phyloP scores from a whole-genome alignment of 2,113 vertebrate species.

The Erpornis zantholeuca region DNA sequence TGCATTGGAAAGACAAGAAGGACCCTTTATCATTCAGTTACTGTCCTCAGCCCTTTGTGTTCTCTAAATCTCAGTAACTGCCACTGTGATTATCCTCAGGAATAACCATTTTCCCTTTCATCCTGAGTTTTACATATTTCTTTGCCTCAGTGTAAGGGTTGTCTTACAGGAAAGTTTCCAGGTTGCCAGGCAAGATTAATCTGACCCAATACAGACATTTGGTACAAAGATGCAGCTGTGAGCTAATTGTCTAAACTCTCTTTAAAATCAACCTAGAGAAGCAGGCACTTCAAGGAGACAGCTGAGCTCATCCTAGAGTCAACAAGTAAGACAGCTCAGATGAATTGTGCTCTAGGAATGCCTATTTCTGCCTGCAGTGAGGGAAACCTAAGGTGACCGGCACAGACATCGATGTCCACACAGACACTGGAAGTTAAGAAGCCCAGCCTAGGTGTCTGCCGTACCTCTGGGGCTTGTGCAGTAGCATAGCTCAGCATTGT shows the following conservation, averaged over 20 bases:
- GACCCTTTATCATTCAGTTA: background rate
- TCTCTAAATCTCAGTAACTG: slow-evolving; percentile 15
- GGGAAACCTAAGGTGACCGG: background rate
- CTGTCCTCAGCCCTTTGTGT: slow-evolving; percentile 30
- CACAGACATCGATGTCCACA: background rate
- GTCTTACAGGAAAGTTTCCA: slow-evolving; percentile 44
- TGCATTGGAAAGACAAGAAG: slow-evolving; percentile 15
- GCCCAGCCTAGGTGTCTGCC: background rate
- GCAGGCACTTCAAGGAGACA: background rate
- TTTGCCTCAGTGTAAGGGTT: background rate
- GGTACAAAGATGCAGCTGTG: background rate
- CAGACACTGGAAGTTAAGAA: background rate
- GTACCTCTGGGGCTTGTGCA: slow-evolving; percentile 2
- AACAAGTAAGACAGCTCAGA: background rate
- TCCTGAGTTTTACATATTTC: slow-evolving; percentile 33
- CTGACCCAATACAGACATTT: background rate
- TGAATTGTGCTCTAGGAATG: background rate
- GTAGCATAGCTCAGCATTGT: background rate
- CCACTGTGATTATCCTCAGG: background rate
- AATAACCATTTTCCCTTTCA: slow-evolving; percentile 47
- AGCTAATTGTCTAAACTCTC: slow-evolving; percentile 26
- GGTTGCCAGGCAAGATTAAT: slow-evolving; percentile 40
- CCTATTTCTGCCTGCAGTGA: background rate
- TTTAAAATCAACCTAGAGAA: slow-evolving; percentile 24
- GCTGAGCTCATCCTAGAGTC: slow-evolving; percentile 4